Evolutionary conservation across 2,797 vertebrate species (phyloP).

Genomic region (Glossophaga mutica): DNA sequence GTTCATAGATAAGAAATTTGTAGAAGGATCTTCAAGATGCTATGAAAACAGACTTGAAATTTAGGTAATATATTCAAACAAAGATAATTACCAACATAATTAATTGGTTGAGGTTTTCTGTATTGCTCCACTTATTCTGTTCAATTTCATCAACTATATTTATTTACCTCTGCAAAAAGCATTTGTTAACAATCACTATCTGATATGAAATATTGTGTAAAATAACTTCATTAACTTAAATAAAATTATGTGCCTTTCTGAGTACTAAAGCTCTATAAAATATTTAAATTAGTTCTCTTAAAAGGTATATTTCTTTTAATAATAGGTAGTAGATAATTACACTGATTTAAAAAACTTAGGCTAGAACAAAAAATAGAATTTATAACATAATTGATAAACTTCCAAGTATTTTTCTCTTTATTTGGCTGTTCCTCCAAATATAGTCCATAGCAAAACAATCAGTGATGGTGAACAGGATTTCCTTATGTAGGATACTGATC

Average conservation of each 20-base stretch:
- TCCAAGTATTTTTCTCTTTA: background rate
- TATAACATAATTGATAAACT: background rate
- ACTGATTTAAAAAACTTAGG: background rate
- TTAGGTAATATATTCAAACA: background rate
- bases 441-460: slow-evolving; percentile 12
- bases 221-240: background rate
- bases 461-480: background rate
- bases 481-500: background rate
- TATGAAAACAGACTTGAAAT: background rate
- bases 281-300: slow-evolving; percentile 4
- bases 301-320: background rate
- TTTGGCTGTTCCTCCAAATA: background rate
- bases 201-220: background rate
- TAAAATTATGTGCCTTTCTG: background rate
- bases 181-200: background rate
- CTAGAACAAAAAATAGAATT: background rate
- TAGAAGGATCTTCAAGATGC: background rate
- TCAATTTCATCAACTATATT: background rate
- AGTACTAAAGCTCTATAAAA: background rate
- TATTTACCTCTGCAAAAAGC: background rate
- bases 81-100: background rate
- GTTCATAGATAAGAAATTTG: background rate
- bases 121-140: background rate
- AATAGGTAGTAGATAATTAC: background rate
- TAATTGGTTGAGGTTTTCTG: background rate